These are phyloP conservation scores for Craterocephalus amniculus DNA, from an alignment of 2,797 vertebrate genomes.

Conservation along the genomic window DNA sequence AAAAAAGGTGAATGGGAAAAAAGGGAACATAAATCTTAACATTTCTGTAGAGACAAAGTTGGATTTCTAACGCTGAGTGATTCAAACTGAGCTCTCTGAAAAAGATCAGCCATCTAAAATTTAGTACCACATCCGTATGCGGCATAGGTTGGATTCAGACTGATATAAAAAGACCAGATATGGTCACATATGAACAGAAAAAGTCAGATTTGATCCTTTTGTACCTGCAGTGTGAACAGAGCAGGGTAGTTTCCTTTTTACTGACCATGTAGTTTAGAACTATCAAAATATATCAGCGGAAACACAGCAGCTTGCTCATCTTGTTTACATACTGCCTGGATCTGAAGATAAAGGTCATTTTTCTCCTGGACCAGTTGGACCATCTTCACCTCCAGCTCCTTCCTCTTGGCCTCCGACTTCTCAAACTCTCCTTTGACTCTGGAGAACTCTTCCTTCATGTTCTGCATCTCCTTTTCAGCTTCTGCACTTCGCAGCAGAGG, in stretches of 20 bases:
- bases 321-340: slow-evolving; percentile 81
- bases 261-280: slow-evolving; percentile 16
- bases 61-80: too few relatives aligned
- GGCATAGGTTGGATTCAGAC: too few relatives aligned
- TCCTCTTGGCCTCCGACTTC: slow-evolving; percentile 84
- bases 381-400: slow-evolving; percentile 90
- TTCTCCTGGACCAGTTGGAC: slow-evolving; percentile 87
- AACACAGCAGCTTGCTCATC: neutral
- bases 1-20: too few relatives aligned
- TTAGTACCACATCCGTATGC: too few relatives aligned
- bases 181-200: too few relatives aligned
- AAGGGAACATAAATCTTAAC: too few relatives aligned
- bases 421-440: slow-evolving; percentile 83
- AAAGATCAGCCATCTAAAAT: too few relatives aligned
- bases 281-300: slow-evolving; percentile 31
- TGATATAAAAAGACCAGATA: too few relatives aligned
- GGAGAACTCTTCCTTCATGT: slow-evolving; percentile 83
- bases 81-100: too few relatives aligned
- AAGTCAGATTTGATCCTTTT: too few relatives aligned
- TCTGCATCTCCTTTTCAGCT: slow-evolving; percentile 89
- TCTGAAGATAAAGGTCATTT: slow-evolving; percentile 87
- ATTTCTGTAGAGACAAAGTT: too few relatives aligned
- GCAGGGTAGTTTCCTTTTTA: slow-evolving; percentile 22
- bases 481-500: slow-evolving; percentile 89
- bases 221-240: too few relatives aligned